A percentile compares a stretch with the other conserved stretches of the same genome.
phyloP scores from a whole-genome alignment of 2,113 vertebrate genomes.

The Crypturellus undulatus region DNA sequence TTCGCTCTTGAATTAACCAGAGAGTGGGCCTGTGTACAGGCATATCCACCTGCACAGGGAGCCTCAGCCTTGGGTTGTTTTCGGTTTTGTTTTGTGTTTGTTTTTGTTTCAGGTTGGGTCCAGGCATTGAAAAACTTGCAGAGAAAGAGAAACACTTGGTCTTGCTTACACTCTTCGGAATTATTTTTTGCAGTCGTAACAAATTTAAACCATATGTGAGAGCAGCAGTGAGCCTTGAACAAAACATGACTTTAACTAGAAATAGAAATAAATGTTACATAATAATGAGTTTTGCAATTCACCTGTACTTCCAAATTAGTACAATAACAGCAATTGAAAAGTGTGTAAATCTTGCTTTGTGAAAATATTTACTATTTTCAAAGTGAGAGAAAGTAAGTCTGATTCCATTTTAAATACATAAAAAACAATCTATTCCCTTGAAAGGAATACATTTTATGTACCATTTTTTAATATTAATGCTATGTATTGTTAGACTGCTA shows the following conservation, averaged over 20 bases:
- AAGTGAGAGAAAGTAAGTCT: background rate
- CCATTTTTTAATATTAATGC: background rate
- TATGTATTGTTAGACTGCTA: background rate
- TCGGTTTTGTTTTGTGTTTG: background rate
- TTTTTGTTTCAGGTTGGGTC: background rate
- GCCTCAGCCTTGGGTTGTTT: background rate
- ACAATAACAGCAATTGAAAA: background rate
- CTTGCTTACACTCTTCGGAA: constrained; percentile 47
- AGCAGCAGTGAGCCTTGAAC: background rate
- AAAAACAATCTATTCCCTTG: background rate
- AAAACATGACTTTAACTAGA: background rate
- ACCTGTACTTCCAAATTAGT: constrained; percentile 7
- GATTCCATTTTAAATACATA: background rate
- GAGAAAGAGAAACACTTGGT: constrained; percentile 39
- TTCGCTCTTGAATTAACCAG: background rate
- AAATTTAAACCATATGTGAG: constrained; percentile 57
- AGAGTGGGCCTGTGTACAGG: background rate
- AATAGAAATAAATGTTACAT: constrained; percentile 14
- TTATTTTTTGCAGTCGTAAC: constrained; percentile 39
- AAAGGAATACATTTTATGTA: background rate
- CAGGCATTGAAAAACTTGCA: constrained; percentile 25
- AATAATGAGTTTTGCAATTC: constrained; percentile 29
- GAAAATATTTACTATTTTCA: constrained; percentile 23
- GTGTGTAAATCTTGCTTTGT: background rate
- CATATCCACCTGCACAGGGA: background rate